Conservation (phyloP, 1,140 invertebrate species). For the Drosophila repleta region DNA sequence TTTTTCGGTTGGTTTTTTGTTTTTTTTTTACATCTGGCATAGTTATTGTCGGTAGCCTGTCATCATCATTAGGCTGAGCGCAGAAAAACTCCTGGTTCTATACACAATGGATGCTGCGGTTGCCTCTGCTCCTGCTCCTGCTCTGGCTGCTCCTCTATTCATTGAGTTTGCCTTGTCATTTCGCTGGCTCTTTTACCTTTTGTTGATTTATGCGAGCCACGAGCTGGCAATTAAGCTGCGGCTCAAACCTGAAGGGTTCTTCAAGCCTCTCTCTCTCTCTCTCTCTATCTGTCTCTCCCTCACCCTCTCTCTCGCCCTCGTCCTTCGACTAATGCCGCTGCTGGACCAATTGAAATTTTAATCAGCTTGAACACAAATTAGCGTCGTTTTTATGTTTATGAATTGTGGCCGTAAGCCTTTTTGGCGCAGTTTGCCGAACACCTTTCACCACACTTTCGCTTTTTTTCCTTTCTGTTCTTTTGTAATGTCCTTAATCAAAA, state of each 20-base stretch:
- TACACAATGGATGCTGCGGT: conserved; percentile 40
- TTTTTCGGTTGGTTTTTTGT: background rate
- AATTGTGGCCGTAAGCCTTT: conserved; percentile 39
- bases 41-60: conserved; percentile 52
- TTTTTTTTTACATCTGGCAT: conserved; percentile 39
- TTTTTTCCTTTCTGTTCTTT: background rate
- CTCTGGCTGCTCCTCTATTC: background rate
- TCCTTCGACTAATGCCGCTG: background rate
- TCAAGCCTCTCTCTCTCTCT: background rate
- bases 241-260: conserved; percentile 32
- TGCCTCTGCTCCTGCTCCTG: background rate
- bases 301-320: too few relatives aligned
- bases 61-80: conserved; percentile 58
- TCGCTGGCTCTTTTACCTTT: conserved; percentile 60
- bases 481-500: conserved; percentile 45
- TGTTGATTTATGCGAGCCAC: conserved; percentile 48
- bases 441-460: conserved; percentile 1
- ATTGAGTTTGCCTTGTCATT: conserved; percentile 53
- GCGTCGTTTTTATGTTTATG: conserved; percentile 54
- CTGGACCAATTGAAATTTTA: conserved; percentile 69
- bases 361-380: conserved; percentile 74
- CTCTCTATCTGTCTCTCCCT: too few relatives aligned
- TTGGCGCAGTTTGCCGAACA: conserved; percentile 6
- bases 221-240: conserved; percentile 66
- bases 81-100: conserved; percentile 28